Conservation (phyloP, 1,140 invertebrate species). For the Drosophila fuyamai region DNA sequence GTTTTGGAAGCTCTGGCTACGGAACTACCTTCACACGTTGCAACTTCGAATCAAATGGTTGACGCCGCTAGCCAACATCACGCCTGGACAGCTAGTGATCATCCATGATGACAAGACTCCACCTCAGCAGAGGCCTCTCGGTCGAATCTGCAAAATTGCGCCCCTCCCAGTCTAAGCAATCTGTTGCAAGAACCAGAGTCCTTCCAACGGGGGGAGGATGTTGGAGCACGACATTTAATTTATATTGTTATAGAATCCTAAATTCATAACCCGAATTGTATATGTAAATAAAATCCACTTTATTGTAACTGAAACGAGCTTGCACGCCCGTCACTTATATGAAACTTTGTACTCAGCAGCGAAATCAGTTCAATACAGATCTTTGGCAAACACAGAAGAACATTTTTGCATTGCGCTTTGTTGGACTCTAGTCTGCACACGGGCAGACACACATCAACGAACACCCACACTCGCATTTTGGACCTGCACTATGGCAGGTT, state of each 20-base stretch:
- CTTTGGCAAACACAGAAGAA: neutral
- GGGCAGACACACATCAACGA: neutral
- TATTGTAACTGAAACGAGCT: too few relatives aligned
- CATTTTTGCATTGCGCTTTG: neutral
- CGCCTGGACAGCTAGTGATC: neutral
- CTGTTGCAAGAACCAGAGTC: too few relatives aligned
- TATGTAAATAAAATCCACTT: neutral
- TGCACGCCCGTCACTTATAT: too few relatives aligned
- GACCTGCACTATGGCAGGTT: neutral
- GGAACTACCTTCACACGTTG: neutral
- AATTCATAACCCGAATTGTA: slow-evolving; percentile 2
- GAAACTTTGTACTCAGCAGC: too few relatives aligned
- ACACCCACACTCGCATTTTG: too few relatives aligned
- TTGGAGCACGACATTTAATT: too few relatives aligned
- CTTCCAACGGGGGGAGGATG: too few relatives aligned
- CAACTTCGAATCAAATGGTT: slow-evolving; percentile 1
- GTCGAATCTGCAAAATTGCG: neutral
- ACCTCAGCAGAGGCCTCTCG: slow-evolving; percentile 1
- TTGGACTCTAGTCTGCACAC: neutral
- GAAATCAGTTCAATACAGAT: neutral
- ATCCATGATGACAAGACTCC: slow-evolving; percentile 1
- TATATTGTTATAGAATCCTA: neutral
- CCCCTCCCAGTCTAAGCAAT: too few relatives aligned
- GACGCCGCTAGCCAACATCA: neutral
- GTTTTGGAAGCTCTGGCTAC: too few relatives aligned